Evolutionary conservation across 2,888 invertebrate species (phyloP), one percentile per base, ranked within the genome.

Genomic region (Patella caerulea): DNA sequence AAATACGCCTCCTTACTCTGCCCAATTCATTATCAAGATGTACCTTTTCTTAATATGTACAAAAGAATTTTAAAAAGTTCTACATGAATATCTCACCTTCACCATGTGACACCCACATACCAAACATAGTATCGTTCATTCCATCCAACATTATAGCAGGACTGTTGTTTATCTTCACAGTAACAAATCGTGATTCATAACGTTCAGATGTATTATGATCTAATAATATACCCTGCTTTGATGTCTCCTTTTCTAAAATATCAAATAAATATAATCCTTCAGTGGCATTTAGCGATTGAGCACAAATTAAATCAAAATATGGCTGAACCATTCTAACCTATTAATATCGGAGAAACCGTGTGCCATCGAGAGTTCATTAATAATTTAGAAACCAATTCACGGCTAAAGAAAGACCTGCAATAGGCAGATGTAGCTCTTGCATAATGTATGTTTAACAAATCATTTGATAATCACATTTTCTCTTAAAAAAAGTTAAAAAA

Each of bases 61-160:
- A 34, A 4, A 34, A 45, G 7, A 45, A 5, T 45, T 45, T 45
- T 45, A 7, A 45, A 45, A 45, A 45, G 45, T 45, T 45, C 4
- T 4, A 7, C 45, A 7, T 0, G 9, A 9, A 19, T 5, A 65
- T 75, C 82, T 83, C 93, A 83, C 99, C 99, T 93, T 99, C 99
- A 0, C 97, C 98, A 91, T 99, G 99, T 3, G 98, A 97, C 2
- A 96, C 94, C 98, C 98, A 99, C 84, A 98, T 95, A 2, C 98
- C 98, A n/a, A 98, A 93, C 1, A 95, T 93, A n/a, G 96, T 95
- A 53, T 94, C 95, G 78, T 94, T 94, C 97, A 99, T 97, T n/a
- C 95, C 96, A 75, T 93, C 92, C 85, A 99, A 93, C 98, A 99
- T 97, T 1, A 99, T 95, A 3, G 96, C 93, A 0, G 94, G 93